Percentiles rank a stretch among this genome's conserved stretches.
Evolutionary conservation across 1,140 invertebrate species (phyloP).

Genomic region (Orussus abietinus): DNA sequence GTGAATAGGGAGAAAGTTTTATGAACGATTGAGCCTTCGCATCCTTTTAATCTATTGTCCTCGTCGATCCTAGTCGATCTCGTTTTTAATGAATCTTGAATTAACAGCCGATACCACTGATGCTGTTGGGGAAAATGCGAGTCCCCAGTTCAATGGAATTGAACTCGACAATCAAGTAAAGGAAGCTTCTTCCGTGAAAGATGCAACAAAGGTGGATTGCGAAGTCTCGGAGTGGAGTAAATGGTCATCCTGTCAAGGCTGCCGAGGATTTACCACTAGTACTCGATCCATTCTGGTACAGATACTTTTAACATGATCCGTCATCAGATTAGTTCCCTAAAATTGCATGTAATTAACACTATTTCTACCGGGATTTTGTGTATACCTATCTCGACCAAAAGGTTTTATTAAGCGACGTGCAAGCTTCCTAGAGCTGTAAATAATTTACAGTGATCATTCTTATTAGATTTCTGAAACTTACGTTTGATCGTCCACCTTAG

Average conservation of each 20-base stretch:
- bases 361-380: conserved; percentile 39
- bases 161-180: conserved; percentile 37
- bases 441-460: no score
- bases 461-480: conserved; percentile 21
- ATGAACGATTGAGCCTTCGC: no score
- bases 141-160: conserved; percentile 34
- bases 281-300: conserved; percentile 49
- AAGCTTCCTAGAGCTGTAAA: no score
- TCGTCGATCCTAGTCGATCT: no score
- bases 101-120: background rate
- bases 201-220: conserved; percentile 52
- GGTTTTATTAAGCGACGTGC: no score
- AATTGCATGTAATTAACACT: conserved; percentile 39
- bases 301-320: conserved; percentile 4
- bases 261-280: conserved; percentile 55
- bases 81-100: no score
- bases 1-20: background rate
- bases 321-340: conserved; percentile 2
- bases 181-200: conserved; percentile 23
- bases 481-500: conserved; percentile 28
- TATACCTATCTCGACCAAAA: no score
- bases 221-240: conserved; percentile 59
- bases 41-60: no score
- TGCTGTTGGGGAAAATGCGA: conserved; percentile 9
- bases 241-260: conserved; percentile 62